phyloP scores from a whole-genome alignment of 2,113 vertebrate species.

The Girardinichthys multiradiatus region DNA sequence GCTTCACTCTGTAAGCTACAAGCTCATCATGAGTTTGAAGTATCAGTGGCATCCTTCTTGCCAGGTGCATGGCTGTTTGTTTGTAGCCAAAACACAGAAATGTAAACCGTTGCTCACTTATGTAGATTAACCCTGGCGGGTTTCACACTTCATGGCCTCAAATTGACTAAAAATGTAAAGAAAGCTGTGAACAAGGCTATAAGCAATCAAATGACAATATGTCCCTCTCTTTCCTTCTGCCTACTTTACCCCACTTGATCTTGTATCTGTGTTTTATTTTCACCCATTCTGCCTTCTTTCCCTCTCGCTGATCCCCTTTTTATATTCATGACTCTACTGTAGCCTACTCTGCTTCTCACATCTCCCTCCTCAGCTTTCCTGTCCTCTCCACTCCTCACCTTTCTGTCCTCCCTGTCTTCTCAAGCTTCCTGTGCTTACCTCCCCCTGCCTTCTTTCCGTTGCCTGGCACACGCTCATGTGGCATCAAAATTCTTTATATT shows the following conservation, averaged over 20 bases:
- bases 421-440: conserved; percentile 15
- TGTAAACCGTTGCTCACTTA: no score
- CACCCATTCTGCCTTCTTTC: conserved; percentile 33
- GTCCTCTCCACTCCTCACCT: conserved; percentile 7
- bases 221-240: conserved; percentile 11
- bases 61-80: not conserved
- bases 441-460: not conserved
- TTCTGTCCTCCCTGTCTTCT: conserved; percentile 14
- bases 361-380: conserved; percentile 3
- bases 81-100: not conserved
- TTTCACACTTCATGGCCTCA: conserved; percentile 26
- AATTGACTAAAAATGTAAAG: conserved; percentile 54
- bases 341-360: not conserved
- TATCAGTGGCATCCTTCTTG: not conserved
- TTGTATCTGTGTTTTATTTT: conserved; percentile 43
- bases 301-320: conserved; percentile 34
- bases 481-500: conserved; percentile 57
- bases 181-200: conserved; percentile 41
- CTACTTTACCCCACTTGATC: conserved; percentile 37
- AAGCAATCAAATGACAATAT: conserved; percentile 38
- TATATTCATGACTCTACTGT: conserved; percentile 37
- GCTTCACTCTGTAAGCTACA: not conserved
- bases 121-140: no score
- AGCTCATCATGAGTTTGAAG: not conserved
- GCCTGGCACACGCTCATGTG: conserved; percentile 37